Evolutionary conservation across 2,888 invertebrate genomes (phyloP).

Genomic region (Ophioninae sp.): DNA sequence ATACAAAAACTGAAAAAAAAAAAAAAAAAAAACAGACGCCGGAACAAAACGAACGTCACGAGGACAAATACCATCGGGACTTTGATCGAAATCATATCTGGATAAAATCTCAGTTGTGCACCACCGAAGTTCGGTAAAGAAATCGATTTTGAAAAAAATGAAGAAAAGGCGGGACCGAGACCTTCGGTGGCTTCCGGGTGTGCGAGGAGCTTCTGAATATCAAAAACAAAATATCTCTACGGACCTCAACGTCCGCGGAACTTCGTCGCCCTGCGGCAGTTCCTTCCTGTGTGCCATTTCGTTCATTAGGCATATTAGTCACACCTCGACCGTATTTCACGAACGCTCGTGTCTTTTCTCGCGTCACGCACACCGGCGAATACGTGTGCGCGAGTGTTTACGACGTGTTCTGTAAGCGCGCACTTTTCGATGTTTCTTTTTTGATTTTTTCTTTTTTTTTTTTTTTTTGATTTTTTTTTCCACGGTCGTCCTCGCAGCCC

Average conservation of each 20-base stretch:
- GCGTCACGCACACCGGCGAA: conserved; percentile 49
- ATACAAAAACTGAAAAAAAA: too few species aligned
- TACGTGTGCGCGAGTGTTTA: conserved; percentile 6
- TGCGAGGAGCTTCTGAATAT: not conserved
- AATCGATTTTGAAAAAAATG: too few species aligned
- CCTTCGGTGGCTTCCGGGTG: too few species aligned
- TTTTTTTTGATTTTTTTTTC: conserved; percentile 66
- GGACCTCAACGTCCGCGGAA: not conserved
- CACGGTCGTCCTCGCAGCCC: conserved; percentile 38
- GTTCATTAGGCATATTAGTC: conserved; percentile 70
- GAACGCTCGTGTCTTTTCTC: conserved; percentile 33
- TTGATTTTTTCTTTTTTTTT: conserved; percentile 70
- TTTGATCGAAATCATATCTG: too few species aligned
- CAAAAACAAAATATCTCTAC: not conserved
- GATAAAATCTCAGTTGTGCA: too few species aligned
- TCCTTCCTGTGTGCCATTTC: conserved; percentile 48
- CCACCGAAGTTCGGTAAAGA: too few species aligned
- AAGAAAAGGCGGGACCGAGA: too few species aligned
- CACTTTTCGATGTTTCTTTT: conserved; percentile 73
- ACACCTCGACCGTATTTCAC: conserved; percentile 74
- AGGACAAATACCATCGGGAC: too few species aligned
- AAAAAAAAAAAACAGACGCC: too few species aligned
- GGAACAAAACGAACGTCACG: too few species aligned
- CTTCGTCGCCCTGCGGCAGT: conserved; percentile 27
- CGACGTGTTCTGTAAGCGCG: conserved; percentile 10